Percentiles rank a stretch among this genome's conserved stretches.
Evolutionary conservation across 2,888 invertebrate genomes (phyloP).

Genomic region (Chrysopilus asiliformis): DNA sequence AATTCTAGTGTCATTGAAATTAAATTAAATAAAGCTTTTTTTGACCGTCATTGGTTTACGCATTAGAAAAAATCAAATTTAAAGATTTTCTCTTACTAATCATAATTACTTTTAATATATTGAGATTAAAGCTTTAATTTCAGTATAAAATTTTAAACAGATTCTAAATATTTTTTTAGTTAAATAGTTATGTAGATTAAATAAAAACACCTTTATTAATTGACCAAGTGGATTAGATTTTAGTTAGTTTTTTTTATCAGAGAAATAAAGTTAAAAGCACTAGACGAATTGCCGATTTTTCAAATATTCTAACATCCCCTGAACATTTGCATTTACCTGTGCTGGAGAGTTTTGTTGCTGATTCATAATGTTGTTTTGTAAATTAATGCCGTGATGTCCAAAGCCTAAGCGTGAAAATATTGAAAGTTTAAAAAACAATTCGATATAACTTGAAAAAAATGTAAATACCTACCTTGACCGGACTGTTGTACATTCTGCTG

Average conservation of each 20-base stretch:
- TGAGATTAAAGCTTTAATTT: too few relatives aligned
- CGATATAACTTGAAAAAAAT: too few relatives aligned
- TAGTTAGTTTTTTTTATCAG: not conserved
- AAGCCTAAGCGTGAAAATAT: slow-evolving; percentile 22
- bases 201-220: too few relatives aligned
- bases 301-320: slow-evolving; percentile 31
- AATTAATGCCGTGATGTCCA: slow-evolving; percentile 26
- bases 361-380: slow-evolving; percentile 29
- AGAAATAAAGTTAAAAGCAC: slow-evolving; percentile 13
- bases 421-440: slow-evolving; percentile 1
- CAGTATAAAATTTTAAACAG: too few relatives aligned
- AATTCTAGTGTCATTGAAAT: too few relatives aligned
- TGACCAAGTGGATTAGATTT: not conserved
- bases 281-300: slow-evolving; percentile 30
- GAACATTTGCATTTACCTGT: slow-evolving; percentile 30
- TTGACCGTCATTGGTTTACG: too few relatives aligned
- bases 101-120: too few relatives aligned
- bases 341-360: slow-evolving; percentile 26
- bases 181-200: too few relatives aligned
- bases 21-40: too few relatives aligned
- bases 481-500: slow-evolving; percentile 26
- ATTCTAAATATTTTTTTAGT: too few relatives aligned
- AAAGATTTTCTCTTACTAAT: too few relatives aligned
- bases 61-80: too few relatives aligned
- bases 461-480: slow-evolving; percentile 21